These are phyloP conservation scores for Dynastes hyllus DNA, from an alignment of 2,888 invertebrate genomes.

Conservation along the genomic window DNA sequence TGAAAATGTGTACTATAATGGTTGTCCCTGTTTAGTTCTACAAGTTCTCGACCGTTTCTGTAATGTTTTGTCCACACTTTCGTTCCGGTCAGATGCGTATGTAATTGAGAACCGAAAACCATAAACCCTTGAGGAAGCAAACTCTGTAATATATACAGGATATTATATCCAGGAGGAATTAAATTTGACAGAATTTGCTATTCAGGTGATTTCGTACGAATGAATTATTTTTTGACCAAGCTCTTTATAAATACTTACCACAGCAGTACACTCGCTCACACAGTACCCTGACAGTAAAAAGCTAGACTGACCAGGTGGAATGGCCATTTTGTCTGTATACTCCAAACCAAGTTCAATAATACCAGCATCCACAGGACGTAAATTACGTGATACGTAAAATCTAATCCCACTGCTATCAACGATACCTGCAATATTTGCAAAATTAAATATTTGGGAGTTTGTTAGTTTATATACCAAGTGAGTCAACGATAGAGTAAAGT, in stretches of 20 bases:
- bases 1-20: conserved; percentile 99
- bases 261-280: conserved; percentile 92
- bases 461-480: too few species aligned
- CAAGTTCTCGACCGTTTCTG: conserved; percentile 86
- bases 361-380: conserved; percentile 91
- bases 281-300: conserved; percentile 94
- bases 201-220: too few species aligned
- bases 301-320: conserved; percentile 87
- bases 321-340: conserved; percentile 98
- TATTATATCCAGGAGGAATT: too few species aligned
- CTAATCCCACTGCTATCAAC: conserved; percentile 93
- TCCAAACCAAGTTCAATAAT: conserved; percentile 98
- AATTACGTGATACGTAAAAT: conserved; percentile 83
- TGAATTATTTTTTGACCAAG: too few species aligned
- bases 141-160: conserved; percentile 73
- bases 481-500: too few species aligned
- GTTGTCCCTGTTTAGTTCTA: conserved; percentile 90
- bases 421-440: conserved; percentile 74
- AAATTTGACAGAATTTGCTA: too few species aligned
- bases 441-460: too few species aligned
- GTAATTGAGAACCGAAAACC: conserved; percentile 96
- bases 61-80: conserved; percentile 90
- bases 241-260: conserved; percentile 74
- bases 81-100: conserved; percentile 94
- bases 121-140: conserved; percentile 88